Conservation (phyloP, 2,888 invertebrate genomes). For the Brachynemurus nebulosus region DNA sequence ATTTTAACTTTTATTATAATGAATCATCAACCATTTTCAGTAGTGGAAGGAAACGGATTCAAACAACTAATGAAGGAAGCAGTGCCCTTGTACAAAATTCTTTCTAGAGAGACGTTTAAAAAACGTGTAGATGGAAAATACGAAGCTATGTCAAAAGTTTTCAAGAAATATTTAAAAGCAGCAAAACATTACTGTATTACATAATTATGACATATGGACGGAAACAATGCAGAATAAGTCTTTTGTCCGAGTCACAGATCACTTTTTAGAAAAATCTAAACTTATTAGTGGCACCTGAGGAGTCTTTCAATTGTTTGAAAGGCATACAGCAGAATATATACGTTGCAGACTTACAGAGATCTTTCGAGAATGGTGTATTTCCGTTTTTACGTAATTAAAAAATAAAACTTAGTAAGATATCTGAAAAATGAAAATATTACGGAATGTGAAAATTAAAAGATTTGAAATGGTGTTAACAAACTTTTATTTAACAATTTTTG, state of each 20-base stretch:
- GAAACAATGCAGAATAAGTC: neutral
- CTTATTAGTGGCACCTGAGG: neutral
- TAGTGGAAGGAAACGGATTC: neutral
- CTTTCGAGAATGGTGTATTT: neutral
- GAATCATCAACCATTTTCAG: conserved; percentile 12
- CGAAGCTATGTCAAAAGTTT: neutral
- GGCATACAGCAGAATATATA: neutral
- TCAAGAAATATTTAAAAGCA: neutral
- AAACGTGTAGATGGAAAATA: neutral
- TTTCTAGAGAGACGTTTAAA: neutral
- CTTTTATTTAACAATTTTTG: too few species aligned
- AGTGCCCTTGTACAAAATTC: neutral
- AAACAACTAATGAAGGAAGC: neutral
- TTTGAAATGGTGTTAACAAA: too few species aligned
- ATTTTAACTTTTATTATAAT: neutral
- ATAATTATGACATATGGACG: neutral
- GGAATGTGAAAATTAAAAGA: too few species aligned
- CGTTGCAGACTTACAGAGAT: neutral
- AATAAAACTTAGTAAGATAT: too few species aligned
- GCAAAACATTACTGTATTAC: neutral
- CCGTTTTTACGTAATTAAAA: too few species aligned
- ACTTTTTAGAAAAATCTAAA: neutral
- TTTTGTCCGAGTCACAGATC: neutral
- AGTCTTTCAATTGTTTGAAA: neutral
- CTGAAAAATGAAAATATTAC: too few species aligned